phyloP scores from a whole-genome alignment of 1,140 invertebrate species.

The Leucophenga varia region DNA sequence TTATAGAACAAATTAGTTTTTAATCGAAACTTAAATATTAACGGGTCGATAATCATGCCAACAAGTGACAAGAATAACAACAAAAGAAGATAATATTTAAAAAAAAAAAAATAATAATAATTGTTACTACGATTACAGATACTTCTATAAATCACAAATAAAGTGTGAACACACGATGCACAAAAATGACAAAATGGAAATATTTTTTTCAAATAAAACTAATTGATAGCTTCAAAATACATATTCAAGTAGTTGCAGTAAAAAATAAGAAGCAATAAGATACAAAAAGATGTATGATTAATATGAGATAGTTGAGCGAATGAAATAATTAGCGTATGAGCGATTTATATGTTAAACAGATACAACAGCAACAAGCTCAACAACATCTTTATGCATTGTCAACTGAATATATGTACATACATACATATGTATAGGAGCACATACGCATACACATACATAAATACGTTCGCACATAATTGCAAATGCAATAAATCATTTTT shows the following conservation, averaged over 20 bases:
- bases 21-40: constrained; percentile 22
- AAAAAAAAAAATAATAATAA: background rate
- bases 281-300: no score
- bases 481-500: constrained; percentile 48
- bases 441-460: constrained; percentile 6
- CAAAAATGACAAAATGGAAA: background rate
- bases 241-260: no score
- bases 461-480: constrained; percentile 13
- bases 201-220: constrained; percentile 1
- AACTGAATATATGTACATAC: constrained; percentile 8
- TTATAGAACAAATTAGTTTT: constrained; percentile 43
- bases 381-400: constrained; percentile 6
- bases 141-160: no score
- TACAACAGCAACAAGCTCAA: constrained; percentile 15
- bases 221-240: constrained; percentile 14
- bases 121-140: background rate
- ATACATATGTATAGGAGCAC: background rate
- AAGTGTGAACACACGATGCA: background rate
- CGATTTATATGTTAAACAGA: constrained; percentile 28
- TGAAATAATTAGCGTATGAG: constrained; percentile 50
- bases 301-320: no score
- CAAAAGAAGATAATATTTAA: constrained; percentile 1
- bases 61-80: constrained; percentile 27
- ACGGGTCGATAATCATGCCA: constrained; percentile 41
- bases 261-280: background rate